phyloP scores from a whole-genome alignment of 2,888 invertebrate species.

The Tethea ocularis region DNA sequence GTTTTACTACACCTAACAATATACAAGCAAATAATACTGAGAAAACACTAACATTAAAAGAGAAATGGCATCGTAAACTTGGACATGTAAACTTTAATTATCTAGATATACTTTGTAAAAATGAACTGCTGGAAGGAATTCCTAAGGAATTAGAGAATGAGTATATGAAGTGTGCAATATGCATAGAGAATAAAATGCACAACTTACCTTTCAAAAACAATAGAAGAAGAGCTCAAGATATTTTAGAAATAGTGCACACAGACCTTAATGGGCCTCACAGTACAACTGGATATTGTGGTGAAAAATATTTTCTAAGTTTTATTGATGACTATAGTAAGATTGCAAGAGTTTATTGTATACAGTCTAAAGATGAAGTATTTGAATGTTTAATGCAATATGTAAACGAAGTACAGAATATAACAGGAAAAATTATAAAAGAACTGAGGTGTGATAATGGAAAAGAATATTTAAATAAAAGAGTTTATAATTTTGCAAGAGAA shows the following conservation, averaged over 20 bases:
- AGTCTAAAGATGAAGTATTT: slow-evolving; percentile 25
- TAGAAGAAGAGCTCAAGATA: slow-evolving; percentile 24
- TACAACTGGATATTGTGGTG: slow-evolving; percentile 30
- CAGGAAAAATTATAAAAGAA: slow-evolving; percentile 30
- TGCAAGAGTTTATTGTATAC: slow-evolving; percentile 29
- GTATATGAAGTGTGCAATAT: slow-evolving; percentile 33
- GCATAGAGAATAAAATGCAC: slow-evolving; percentile 33
- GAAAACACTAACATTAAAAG: too few relatives aligned
- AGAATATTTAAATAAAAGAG: slow-evolving; percentile 30
- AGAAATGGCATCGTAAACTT: slow-evolving; percentile 29
- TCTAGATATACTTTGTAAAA: slow-evolving; percentile 24
- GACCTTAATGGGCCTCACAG: slow-evolving; percentile 37
- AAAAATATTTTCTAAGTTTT: slow-evolving; percentile 37
- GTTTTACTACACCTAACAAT: too few relatives aligned
- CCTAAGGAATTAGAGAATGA: slow-evolving; percentile 29
- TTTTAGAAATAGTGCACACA: slow-evolving; percentile 32
- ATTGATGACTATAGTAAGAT: slow-evolving; percentile 37
- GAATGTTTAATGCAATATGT: slow-evolving; percentile 29
- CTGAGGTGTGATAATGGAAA: slow-evolving; percentile 35
- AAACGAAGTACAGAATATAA: slow-evolving; percentile 27
- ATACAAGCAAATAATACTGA: too few relatives aligned
- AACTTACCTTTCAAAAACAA: slow-evolving; percentile 37
- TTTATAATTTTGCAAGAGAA: slow-evolving; percentile 30
- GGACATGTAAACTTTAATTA: slow-evolving; percentile 34
- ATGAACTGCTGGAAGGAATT: slow-evolving; percentile 33